phyloP scores from a whole-genome alignment of 2,113 vertebrate genomes.

The Seriola rivoliana region DNA sequence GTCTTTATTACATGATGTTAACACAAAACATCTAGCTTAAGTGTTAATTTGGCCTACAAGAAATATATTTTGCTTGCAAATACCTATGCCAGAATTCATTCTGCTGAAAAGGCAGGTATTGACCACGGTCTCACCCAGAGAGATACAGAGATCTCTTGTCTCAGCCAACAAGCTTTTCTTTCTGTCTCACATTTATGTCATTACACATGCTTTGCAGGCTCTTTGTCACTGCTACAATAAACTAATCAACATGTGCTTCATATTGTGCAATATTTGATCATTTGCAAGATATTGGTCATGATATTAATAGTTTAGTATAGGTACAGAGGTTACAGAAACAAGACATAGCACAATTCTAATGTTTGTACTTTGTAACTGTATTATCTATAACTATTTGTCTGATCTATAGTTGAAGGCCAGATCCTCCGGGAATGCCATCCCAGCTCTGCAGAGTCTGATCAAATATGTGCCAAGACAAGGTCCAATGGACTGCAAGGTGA shows the following conservation, averaged over 20 bases:
- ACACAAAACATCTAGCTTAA: too few relatives aligned
- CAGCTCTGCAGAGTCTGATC: conserved; percentile 63
- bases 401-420: conserved; percentile 44
- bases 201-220: not conserved
- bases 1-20: too few relatives aligned
- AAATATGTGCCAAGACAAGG: conserved; percentile 68
- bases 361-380: not conserved
- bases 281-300: not conserved
- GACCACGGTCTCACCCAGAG: not conserved
- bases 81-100: too few relatives aligned
- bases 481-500: conserved; percentile 70
- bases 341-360: not conserved
- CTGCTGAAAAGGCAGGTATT: conserved; percentile 7
- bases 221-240: not conserved
- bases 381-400: not conserved
- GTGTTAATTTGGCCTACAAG: too few relatives aligned
- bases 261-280: not conserved
- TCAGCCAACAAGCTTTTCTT: conserved; percentile 9
- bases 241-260: not conserved
- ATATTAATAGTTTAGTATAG: too few relatives aligned
- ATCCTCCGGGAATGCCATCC: not conserved
- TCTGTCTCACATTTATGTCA: not conserved
- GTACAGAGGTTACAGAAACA: not conserved
- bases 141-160: conserved; percentile 2
- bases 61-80: too few relatives aligned